These are phyloP conservation scores for Perdix hodgsoniae DNA, from an alignment of 2,797 vertebrate species.

Conservation along the genomic window DNA sequence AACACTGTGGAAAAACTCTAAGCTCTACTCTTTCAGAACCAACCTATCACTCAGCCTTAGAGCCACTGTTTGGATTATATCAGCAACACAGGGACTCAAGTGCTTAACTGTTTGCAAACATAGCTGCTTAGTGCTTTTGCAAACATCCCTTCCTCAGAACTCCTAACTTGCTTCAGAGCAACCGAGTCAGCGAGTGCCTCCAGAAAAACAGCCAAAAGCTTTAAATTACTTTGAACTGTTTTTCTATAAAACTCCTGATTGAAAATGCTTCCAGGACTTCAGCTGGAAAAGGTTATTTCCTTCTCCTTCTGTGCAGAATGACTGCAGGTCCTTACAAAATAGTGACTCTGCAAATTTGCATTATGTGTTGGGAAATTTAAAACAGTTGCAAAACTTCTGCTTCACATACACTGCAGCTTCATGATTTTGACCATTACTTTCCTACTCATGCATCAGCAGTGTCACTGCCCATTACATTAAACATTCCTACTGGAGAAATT, in stretches of 20 bases:
- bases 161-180: background rate
- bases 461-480: background rate
- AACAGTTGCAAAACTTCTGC: conserved; percentile 11
- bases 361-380: background rate
- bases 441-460: background rate
- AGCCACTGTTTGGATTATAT: background rate
- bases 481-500: background rate
- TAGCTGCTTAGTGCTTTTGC: background rate
- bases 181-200: background rate
- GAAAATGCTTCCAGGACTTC: conserved; percentile 17
- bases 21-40: background rate
- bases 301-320: background rate
- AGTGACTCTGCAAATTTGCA: conserved; percentile 14
- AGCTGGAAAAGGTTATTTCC: conserved; percentile 44
- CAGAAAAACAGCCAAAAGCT: conserved; percentile 23
- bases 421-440: background rate
- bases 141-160: conserved; percentile 1
- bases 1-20: background rate
- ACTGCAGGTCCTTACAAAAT: background rate
- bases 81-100: background rate
- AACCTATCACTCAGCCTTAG: background rate
- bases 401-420: background rate
- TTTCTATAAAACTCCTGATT: conserved; percentile 12
- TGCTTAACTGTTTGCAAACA: conserved; percentile 22
- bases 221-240: background rate